Evolutionary conservation across 1,140 invertebrate genomes (phyloP).

Genomic region (Pogonognathellus flavescens): DNA sequence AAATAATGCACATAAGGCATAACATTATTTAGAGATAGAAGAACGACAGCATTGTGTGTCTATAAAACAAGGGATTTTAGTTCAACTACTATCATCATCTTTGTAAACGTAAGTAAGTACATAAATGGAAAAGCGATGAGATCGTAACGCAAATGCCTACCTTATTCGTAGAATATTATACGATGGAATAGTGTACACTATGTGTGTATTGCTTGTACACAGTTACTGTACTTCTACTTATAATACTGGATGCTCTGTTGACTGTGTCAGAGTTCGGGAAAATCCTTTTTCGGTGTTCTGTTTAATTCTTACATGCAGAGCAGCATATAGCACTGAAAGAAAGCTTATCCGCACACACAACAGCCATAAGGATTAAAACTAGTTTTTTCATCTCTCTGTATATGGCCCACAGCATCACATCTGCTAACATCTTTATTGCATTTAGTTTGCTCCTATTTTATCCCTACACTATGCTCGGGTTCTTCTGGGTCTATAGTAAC

Average conservation of each 20-base stretch:
- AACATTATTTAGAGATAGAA: not conserved
- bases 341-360: conserved; percentile 55
- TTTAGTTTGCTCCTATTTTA: conserved; percentile 61
- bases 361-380: conserved; percentile 64
- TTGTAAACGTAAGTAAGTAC: not conserved
- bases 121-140: conserved; percentile 4
- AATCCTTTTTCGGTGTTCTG: conserved; percentile 60
- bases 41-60: not conserved
- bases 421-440: conserved; percentile 67
- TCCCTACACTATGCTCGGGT: conserved; percentile 5
- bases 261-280: conserved; percentile 53
- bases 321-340: conserved; percentile 43
- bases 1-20: not conserved
- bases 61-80: conserved; percentile 12
- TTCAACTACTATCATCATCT: not conserved
- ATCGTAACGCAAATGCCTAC: no score
- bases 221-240: no score
- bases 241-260: conserved; percentile 20
- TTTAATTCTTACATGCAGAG: conserved; percentile 15
- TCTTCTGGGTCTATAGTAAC: not conserved
- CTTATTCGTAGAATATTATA: not conserved
- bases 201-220: not conserved
- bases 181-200: not conserved
- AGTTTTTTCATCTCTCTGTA: conserved; percentile 64
- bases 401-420: conserved; percentile 64